Evolutionary conservation across 2,888 invertebrate genomes (phyloP), one percentile per base, ranked within the genome.

Genomic region (Hemistola chrysoprasaria): DNA sequence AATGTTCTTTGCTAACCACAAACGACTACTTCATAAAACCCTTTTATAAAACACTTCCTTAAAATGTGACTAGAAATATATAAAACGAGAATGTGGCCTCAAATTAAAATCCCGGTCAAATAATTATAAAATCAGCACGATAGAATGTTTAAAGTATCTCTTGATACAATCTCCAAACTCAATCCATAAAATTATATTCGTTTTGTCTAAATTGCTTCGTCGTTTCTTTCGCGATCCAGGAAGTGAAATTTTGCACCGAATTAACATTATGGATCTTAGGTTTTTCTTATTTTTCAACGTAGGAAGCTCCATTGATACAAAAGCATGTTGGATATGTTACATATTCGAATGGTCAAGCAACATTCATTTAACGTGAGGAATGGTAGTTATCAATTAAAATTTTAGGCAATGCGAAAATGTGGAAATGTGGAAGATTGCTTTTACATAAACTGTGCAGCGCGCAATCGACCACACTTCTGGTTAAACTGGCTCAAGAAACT

Each of bases 401-500:
- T 39, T n/a, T n/a, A n/a, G n/a, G 23, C 29, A 22, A 11, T 35
- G 26, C 22, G 16, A 38, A 25, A 24, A 9, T n/a, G 27, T 24
- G n/a, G 76, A 85, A 85, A 80, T 82, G 78, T 81, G 74, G 80
- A 80, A 27, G 71, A 85, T 85, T 84, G 84, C 81, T 35, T 59
- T 38, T 34, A 59, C 51, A 56, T 43, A 51, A 31, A 55, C 48
- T 56, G 44, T 52, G 51, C 42, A 51, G 30, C 47, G 41, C 47
- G 85, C 83, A 86, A 87, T 81, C 74, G 61, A 74, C 82, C 78
- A 82, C 81, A 83, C 78, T 84, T 81, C 77, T 50, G 37, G 3
- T 5, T 6, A 8, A 32, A 33, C 37, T 16, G 16, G 4, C 3
- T 16, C 4, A 42, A 37, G 40, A 49, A 43, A 50, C 66, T 63